phyloP scores from a whole-genome alignment of 1,140 invertebrate species.

The Nephila pilipes region DNA sequence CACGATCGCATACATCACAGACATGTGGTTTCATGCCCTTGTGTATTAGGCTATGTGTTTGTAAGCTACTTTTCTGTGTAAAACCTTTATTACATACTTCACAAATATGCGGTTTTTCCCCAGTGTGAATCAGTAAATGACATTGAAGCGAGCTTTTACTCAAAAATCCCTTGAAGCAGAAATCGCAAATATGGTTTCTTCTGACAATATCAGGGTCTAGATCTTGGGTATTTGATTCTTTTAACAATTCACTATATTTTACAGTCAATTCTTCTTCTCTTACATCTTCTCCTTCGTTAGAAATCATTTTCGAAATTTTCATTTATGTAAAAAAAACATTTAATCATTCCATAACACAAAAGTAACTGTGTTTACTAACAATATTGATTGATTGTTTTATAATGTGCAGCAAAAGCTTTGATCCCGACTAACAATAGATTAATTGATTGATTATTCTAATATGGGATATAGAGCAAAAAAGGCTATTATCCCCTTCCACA shows the following conservation, averaged over 20 bases:
- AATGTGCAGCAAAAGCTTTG: no score
- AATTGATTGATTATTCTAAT: no score
- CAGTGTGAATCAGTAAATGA: conserved; percentile 8
- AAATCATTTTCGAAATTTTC: neutral
- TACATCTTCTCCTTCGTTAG: neutral
- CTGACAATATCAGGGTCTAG: neutral
- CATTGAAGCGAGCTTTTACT: neutral
- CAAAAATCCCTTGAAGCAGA: neutral
- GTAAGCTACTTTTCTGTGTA: conserved; percentile 55
- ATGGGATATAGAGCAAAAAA: no score
- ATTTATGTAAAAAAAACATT: no score
- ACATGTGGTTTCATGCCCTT: conserved; percentile 82
- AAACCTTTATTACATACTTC: conserved; percentile 23
- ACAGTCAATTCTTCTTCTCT: neutral
- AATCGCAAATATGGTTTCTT: neutral
- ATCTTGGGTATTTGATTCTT: neutral
- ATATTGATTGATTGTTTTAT: no score
- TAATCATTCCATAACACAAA: no score
- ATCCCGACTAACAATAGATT: no score
- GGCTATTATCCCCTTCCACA: no score
- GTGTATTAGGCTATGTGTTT: conserved; percentile 81
- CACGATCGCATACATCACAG: conserved; percentile 83
- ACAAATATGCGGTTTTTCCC: conserved; percentile 30
- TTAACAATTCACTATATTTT: neutral
- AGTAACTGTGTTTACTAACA: no score